These are phyloP conservation scores for Thunnus maccoyii DNA, from an alignment of 2,113 vertebrate species.

Conservation along the genomic window DNA sequence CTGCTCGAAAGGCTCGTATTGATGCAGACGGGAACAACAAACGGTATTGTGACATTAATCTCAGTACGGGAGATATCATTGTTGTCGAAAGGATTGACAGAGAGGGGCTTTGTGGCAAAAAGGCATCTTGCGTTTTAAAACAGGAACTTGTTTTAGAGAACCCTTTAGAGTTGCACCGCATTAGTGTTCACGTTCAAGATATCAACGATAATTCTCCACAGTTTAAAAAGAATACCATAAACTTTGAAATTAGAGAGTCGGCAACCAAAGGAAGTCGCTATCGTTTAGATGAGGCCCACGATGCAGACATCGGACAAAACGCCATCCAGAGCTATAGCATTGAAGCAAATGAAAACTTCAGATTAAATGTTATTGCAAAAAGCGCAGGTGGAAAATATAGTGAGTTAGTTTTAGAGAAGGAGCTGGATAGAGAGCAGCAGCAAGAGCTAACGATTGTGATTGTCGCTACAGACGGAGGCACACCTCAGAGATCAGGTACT, in stretches of 20 bases:
- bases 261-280: conserved; percentile 73
- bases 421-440: conserved; percentile 66
- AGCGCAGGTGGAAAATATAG: conserved; percentile 66
- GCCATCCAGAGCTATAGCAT: conserved; percentile 66
- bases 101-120: conserved; percentile 80
- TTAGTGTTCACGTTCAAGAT: conserved; percentile 80
- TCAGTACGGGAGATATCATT: conserved; percentile 75
- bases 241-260: conserved; percentile 80
- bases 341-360: conserved; percentile 61
- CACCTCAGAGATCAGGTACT: conserved; percentile 73
- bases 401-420: conserved; percentile 69
- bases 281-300: conserved; percentile 76
- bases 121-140: conserved; percentile 76
- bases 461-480: conserved; percentile 73
- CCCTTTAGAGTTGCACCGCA: conserved; percentile 78
- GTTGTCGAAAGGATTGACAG: conserved; percentile 78
- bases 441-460: conserved; percentile 39
- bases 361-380: conserved; percentile 52
- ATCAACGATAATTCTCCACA: conserved; percentile 83
- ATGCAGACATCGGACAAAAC: conserved; percentile 76
- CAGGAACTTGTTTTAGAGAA: conserved; percentile 83
- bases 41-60: conserved; percentile 74
- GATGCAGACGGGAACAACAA: conserved; percentile 62
- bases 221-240: conserved; percentile 61
- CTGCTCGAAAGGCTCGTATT: conserved; percentile 57